Conservation (phyloP, 2,797 vertebrate genomes). For the Dendrocincla fuliginosa region DNA sequence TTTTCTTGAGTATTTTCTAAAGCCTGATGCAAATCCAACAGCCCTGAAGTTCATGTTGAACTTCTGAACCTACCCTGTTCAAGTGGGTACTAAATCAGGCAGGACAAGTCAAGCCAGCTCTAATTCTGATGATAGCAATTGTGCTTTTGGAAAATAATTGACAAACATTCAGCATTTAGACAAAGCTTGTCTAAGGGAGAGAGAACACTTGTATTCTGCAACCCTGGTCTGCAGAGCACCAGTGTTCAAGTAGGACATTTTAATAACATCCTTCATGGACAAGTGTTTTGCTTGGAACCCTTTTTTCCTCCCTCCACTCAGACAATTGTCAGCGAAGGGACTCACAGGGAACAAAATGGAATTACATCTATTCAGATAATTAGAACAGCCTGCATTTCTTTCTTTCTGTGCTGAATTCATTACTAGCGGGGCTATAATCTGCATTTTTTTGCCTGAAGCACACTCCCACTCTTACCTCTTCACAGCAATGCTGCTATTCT, state of each 20-base stretch:
- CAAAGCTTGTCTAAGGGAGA: slow-evolving; percentile 8
- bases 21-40: not conserved
- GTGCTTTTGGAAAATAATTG: slow-evolving; percentile 65
- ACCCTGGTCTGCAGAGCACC: not conserved
- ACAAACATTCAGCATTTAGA: slow-evolving; percentile 60
- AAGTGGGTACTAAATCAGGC: slow-evolving; percentile 54
- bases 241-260: slow-evolving; percentile 63
- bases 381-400: slow-evolving; percentile 23
- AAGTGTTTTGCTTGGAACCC: slow-evolving; percentile 59
- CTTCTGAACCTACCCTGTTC: slow-evolving; percentile 13
- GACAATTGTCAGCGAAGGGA: slow-evolving; percentile 33
- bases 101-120: slow-evolving; percentile 29
- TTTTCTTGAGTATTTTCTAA: not conserved
- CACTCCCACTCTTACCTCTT: slow-evolving; percentile 48
- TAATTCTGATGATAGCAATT: slow-evolving; percentile 63
- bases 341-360: slow-evolving; percentile 24
- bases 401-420: slow-evolving; percentile 35
- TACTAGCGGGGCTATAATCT: slow-evolving; percentile 10
- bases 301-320: slow-evolving; percentile 9
- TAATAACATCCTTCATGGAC: slow-evolving; percentile 54
- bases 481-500: not conserved
- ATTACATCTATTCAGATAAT: slow-evolving; percentile 44
- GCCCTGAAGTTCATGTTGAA: slow-evolving; percentile 28
- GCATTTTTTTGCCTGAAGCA: slow-evolving; percentile 21
- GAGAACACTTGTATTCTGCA: not conserved